Evolutionary conservation across 2,113 vertebrate genomes (phyloP), one percentile per base, ranked within the genome.

Genomic region (Mola mola): DNA sequence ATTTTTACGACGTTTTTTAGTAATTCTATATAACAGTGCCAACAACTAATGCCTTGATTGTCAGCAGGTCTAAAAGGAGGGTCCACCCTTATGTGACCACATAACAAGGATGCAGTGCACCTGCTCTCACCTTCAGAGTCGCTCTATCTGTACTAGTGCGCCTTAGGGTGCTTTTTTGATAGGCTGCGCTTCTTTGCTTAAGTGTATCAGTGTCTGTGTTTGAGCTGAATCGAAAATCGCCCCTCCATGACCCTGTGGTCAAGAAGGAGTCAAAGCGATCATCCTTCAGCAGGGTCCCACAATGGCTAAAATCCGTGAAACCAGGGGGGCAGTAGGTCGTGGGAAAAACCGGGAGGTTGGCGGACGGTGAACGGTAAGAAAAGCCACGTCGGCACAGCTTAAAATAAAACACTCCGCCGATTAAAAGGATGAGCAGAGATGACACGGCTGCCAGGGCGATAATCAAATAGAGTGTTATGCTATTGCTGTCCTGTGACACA

Each of bases 391-490:
- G 70, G 19, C 87, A 89, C 4, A 89, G 56, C 21, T 83, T 87
- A 50, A 82, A 79, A 53, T 89, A 91, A 74, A 83, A 66, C 36
- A 90, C 63, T 1, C 60, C 69, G 0, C 44, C 49, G 20, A 90
- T 83, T 58, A 91, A 79, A 36, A 90, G 24, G 34, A 90, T 65
- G 2, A 90, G 60, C 5, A 91, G 75, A 29, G 51, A 75, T 3
- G 89, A 90, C 5, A 92, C 84, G 0, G 78, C 42, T 9, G 61
- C 75, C 9, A 93, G 61, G 0, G 91, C 86, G 3, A 91, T 75
- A 2, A 90, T 83, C 43, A 94, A 81, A 55, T 93, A 90, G 3
- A 91, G 83, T 0, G 88, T 91, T 25, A 93, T 62, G 25, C 73
- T 74, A 2, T 73, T 42, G 0, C 49, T 59, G 9, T 44, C 65